Base-by-base conservation (phyloP, 2,797 vertebrate species). In the Sebastes hubbsi region DNA sequence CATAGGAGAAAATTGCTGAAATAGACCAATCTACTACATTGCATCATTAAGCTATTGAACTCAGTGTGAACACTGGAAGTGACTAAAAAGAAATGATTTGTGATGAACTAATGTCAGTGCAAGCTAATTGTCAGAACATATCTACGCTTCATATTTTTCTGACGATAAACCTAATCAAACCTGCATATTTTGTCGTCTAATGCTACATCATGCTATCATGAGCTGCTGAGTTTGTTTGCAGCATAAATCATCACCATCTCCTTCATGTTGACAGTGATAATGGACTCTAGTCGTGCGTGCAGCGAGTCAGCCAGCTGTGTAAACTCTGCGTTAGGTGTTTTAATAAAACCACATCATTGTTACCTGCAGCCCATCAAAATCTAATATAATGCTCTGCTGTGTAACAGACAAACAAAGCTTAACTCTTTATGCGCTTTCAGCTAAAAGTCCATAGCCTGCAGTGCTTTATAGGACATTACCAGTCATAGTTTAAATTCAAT, bases 231-330 rank as follows among this genome's bases (percentile, higher is more conserved):
- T 61, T 81, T 80, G 42, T 60, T 42, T 63, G 18, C 11, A 18
- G 22, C 55, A 42, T 30, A 36, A 61, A 46, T 66, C 55, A 22
- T 67, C 42, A 30, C 34, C 52, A 2, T 2, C 71, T 16, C 11
- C 64, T 46, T 25, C 46, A 13, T 72, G 22, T 30, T 63, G 16
- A 73, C 18, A 7, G 9, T 56, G 60, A 77, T 58, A 22, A 67
- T 75, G 20, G 62, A 27, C 60, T 65, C 5, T 11, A 24, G 25
- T 71, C 55, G 14, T 20, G 59, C 4, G 1, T 52, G 34, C 70
- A 74, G 24, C 29, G 16, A 18, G n/a, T 75, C 69, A 69, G 20
- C 61, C 83, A 83, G 72, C 88, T 87, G 66, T 88, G 60, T 55
- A 84, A 86, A 85, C 83, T 67, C 83, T 67, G 36, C 71, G 25